phyloP scores from a whole-genome alignment of 1,140 invertebrate genomes.

The Centruroides vittatus region DNA sequence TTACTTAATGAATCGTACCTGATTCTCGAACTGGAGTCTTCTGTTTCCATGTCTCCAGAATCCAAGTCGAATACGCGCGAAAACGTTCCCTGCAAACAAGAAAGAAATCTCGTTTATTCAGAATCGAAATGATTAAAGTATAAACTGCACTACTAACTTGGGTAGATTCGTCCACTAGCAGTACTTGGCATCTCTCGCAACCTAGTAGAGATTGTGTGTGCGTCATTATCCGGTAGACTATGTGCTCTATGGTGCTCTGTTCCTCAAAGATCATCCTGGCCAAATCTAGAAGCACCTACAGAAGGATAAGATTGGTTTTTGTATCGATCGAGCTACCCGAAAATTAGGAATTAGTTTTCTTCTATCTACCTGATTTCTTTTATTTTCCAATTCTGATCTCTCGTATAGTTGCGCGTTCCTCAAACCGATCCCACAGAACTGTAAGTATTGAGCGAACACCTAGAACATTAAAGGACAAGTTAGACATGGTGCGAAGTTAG shows the following conservation, averaged over 20 bases:
- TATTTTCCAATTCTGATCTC: constrained; percentile 82
- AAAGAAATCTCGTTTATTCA: too few species aligned
- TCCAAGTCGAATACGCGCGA: constrained; percentile 84
- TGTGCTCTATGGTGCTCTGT: constrained; percentile 88
- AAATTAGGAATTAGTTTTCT: too few species aligned
- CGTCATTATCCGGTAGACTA: constrained; percentile 84
- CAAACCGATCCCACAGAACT: constrained; percentile 90
- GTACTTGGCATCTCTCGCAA: constrained; percentile 79
- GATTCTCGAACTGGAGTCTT: constrained; percentile 57
- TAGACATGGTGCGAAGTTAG: too few species aligned
- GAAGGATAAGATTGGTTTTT: too few species aligned
- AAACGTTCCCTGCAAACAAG: constrained; percentile 42
- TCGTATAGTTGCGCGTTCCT: constrained; percentile 89
- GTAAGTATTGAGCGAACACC: constrained; percentile 80
- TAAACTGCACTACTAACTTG: constrained; percentile 9
- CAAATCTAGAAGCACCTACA: constrained; percentile 70
- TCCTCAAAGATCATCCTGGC: constrained; percentile 94
- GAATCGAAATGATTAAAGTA: too few species aligned
- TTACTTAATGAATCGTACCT: constrained; percentile 32
- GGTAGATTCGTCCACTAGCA: constrained; percentile 72
- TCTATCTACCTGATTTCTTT: constrained; percentile 63
- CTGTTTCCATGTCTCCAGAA: constrained; percentile 55
- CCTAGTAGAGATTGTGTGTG: constrained; percentile 88
- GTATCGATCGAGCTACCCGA: too few species aligned
- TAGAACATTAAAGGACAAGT: constrained; percentile 24